Conservation (phyloP, 2,113 vertebrate species). For the Nyctereutes procyonoides region DNA sequence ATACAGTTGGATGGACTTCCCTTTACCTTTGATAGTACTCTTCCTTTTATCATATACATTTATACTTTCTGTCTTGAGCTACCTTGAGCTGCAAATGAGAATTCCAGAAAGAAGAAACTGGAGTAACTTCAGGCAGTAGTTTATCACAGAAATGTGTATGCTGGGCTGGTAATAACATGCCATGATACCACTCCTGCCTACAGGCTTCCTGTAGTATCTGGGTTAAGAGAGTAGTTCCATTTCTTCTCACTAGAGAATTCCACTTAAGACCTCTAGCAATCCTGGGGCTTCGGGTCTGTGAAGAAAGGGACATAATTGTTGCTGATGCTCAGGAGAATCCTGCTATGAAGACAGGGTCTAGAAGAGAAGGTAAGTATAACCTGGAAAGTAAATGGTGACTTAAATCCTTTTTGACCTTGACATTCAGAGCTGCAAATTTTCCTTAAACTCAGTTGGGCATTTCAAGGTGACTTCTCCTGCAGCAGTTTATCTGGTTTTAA, state of each 20-base stretch:
- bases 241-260: not conserved
- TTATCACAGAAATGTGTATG: not conserved
- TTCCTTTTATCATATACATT: not conserved
- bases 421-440: slow-evolving; percentile 2
- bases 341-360: not conserved
- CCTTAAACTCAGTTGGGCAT: not conserved
- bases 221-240: not conserved
- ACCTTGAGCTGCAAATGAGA: not conserved
- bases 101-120: not conserved
- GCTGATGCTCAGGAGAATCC: not conserved
- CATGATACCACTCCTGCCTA: not conserved
- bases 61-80: not conserved
- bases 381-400: not conserved
- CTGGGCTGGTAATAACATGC: not conserved
- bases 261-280: not conserved
- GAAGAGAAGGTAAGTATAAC: not conserved
- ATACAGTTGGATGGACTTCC: too few relatives aligned
- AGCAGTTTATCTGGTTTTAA: not conserved
- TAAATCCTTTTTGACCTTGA: slow-evolving; percentile 40
- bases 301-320: not conserved
- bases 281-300: not conserved
- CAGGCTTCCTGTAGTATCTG: not conserved
- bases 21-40: not conserved
- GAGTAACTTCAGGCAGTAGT: not conserved
- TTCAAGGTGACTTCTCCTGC: slow-evolving; percentile 25